Evolutionary conservation across 2,113 vertebrate genomes (phyloP).

Genomic region (Actinemys pallida): DNA sequence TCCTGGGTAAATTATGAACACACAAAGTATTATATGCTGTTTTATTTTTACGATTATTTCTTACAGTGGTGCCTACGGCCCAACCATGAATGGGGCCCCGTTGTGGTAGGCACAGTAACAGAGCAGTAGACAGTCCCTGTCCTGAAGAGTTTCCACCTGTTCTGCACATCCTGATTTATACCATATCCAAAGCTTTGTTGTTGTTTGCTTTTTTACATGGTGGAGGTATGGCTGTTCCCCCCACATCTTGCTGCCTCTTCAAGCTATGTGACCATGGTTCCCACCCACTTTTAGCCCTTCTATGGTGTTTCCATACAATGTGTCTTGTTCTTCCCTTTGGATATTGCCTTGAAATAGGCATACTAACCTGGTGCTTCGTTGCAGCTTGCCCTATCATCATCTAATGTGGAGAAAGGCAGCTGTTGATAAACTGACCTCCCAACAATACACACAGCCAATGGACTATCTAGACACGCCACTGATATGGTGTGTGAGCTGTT

Average conservation of each 20-base stretch:
- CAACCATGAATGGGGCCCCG: neutral
- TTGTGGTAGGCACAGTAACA: neutral
- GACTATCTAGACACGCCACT: neutral
- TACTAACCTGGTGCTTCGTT: rapidly evolving
- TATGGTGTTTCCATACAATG: rapidly evolving
- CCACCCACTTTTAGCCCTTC: neutral
- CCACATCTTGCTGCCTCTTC: neutral
- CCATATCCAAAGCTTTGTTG: neutral
- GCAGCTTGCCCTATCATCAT: neutral
- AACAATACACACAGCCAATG: neutral
- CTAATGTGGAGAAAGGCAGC: neutral
- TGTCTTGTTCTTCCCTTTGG: neutral
- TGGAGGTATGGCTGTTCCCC: neutral
- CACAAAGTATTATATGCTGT: neutral
- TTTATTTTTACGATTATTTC: neutral
- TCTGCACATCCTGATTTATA: neutral
- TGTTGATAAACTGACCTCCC: neutral
- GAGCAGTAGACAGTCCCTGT: neutral
- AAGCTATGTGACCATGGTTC: neutral
- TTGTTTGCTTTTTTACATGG: neutral
- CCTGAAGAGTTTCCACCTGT: rapidly evolving
- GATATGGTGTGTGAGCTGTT: neutral
- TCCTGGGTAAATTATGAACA: neutral
- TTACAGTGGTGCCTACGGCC: rapidly evolving
- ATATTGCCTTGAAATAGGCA: neutral